These are phyloP conservation scores for Myiozetetes cayanensis DNA, from an alignment of 2,113 vertebrate species.

Conservation along the genomic window DNA sequence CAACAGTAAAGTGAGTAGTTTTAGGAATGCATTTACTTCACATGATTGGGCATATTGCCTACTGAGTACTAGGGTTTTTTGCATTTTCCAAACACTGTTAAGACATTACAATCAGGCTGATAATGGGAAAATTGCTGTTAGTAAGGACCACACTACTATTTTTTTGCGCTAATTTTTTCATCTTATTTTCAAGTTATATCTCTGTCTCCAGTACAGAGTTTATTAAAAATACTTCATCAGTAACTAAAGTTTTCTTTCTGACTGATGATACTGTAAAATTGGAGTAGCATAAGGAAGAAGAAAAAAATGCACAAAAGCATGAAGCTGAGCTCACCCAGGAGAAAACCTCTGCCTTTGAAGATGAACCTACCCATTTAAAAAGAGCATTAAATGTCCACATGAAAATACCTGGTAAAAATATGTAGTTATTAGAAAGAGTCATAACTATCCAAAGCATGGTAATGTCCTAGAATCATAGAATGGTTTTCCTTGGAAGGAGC, in stretches of 20 bases:
- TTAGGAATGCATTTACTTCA: not conserved
- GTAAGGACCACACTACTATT: not conserved
- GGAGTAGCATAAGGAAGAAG: not conserved
- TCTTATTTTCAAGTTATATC: not conserved
- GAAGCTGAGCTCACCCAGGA: not conserved
- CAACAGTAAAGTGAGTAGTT: not conserved
- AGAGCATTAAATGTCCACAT: not conserved
- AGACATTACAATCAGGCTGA: not conserved
- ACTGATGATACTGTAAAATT: fast-evolving
- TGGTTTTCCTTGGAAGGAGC: not conserved
- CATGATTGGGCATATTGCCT: not conserved
- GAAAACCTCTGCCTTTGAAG: not conserved
- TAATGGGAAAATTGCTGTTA: not conserved
- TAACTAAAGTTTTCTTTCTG: not conserved
- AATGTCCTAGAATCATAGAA: not conserved
- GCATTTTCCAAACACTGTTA: not conserved
- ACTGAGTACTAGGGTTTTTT: not conserved
- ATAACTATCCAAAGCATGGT: not conserved
- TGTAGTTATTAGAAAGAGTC: not conserved
- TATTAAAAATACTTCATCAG: not conserved
- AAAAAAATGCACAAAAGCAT: not conserved
- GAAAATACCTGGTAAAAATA: not conserved
- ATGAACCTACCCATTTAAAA: not conserved
- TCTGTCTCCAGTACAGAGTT: not conserved
- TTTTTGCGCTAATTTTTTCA: not conserved